Evolutionary conservation across 2,888 invertebrate genomes (phyloP), one percentile per base, ranked within the genome.

Genomic region (Eupithecia pulchellata): DNA sequence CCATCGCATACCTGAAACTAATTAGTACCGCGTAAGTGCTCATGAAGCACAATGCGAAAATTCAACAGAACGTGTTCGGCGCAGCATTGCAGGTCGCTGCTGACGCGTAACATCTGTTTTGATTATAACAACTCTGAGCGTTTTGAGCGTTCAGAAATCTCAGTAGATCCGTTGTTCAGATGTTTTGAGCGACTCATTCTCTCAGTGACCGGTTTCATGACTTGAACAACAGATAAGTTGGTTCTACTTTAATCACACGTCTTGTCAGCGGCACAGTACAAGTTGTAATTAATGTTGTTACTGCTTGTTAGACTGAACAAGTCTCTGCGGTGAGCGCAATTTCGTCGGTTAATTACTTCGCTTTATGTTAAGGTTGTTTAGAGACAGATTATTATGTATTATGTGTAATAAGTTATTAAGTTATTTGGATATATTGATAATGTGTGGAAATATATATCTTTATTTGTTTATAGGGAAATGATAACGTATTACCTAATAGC

Each of bases 251-350:
- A 72, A 66, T 69, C 55, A 69, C 64, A 66, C 63, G 62, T 69
- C 63, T 58, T 67, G 63, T 73, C 64, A 67, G 61, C 70, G 57
- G 25, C 36, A 67, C 72, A 52, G 76, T 47, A 32, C 71, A 81
- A 81, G 75, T 82, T 82, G 70, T 82, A 82, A 82, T 82, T 73
- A 79, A 79, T 68, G 73, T 71, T 71, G 71, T 75, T 72, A 66
- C 32, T 60, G 4, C 32, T 32, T 60, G 58, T 60, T 70, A 76
- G 72, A 72, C 52, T 69, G 70, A 74, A 34, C 34, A 61, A 68
- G 76, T 71, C 75, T 71, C 70, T 72, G 66, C 32, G 63, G 64
- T 64, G 60, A 78, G 79, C 81, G 80, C 72, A 67, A 77, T 81
- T 80, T 32, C 74, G 71, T 74, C 25, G 52, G 71, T 69, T 79